Conservation (phyloP, 2,888 invertebrate species). For the Ormyrus rosae region DNA sequence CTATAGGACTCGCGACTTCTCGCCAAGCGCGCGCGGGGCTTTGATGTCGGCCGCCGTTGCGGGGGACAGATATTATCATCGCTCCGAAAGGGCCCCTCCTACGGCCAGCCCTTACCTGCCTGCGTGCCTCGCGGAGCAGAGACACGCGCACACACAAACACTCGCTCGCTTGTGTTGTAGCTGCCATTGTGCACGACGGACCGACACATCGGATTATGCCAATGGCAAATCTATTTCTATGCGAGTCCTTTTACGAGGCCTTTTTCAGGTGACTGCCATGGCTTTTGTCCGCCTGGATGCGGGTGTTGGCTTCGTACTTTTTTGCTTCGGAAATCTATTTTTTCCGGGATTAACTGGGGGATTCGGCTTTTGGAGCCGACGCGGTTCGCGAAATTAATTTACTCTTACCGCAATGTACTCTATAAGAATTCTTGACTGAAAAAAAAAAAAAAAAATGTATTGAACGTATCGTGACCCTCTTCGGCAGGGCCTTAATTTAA, state of each 20-base stretch:
- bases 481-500: too few species aligned
- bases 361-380: too few species aligned
- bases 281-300: too few species aligned
- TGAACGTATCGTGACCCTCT: too few species aligned
- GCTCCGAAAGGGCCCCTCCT: constrained; percentile 54
- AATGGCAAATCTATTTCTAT: constrained; percentile 59
- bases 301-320: too few species aligned
- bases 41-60: constrained; percentile 74
- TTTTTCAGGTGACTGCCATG: too few species aligned
- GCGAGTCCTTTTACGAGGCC: neutral
- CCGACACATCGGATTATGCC: constrained; percentile 31
- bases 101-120: constrained; percentile 20
- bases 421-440: too few species aligned
- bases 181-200: constrained; percentile 8
- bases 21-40: constrained; percentile 59
- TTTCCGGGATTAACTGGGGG: too few species aligned
- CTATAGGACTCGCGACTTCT: constrained; percentile 68
- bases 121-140: neutral
- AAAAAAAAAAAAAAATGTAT: too few species aligned
- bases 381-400: too few species aligned
- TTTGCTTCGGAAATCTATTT: too few species aligned
- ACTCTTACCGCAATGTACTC: too few species aligned
- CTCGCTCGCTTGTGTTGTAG: neutral
- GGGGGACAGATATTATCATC: constrained; percentile 74
- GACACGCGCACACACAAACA: neutral